Base-by-base conservation (phyloP, 2,113 vertebrate genomes). In the western clawed frog (Xenopus tropicalis) region DNA sequence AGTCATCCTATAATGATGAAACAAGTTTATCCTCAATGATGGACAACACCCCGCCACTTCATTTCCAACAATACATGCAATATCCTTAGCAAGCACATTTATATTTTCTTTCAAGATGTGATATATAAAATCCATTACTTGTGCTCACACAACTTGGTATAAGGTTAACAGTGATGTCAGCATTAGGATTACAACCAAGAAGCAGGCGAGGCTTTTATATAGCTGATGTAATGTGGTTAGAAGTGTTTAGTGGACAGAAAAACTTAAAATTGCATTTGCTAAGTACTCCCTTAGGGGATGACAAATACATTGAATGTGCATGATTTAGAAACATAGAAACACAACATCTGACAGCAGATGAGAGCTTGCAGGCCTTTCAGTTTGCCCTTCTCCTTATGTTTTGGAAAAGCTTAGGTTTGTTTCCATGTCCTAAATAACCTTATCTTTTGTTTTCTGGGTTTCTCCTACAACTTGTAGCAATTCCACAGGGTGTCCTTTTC, bases 241-340 rank as follows among this genome's bases (percentile, higher is more conserved):
- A 54, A 54, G 52, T 54, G 52, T 54, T 54, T 54, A 54, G 52
- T 54, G 52, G 52, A 54, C 52, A 54, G 52, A 54, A 54, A 54
- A 48, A 54, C 19, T 1, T 54, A 54, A 54, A 54, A 54, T 54
- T 54, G 52, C 52, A 54, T 54, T 54, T 54, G 52, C 52, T 54
- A 54, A 54, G 52, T 54, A 54, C 52, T 54, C 52, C 52, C 52
- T 54, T 17, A 54, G 52, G 52, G 52, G 19, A n/a, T 17, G 19
- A 17, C 16, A 54, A 20, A n/a, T n/a, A 54, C 19, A 54, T 54
- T 54, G 52, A 54, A 54, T 54, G 52, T 54, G 52, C 19, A 54
- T 54, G 52, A 17, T 54, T 54, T 54, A 54, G 9, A 54, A 54
- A 54, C 52, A 54, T n/a, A 54, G 52, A 54, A 54, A 54, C 46